phyloP scores from a whole-genome alignment of 2,113 vertebrate genomes.

The Eurystomus gularis region DNA sequence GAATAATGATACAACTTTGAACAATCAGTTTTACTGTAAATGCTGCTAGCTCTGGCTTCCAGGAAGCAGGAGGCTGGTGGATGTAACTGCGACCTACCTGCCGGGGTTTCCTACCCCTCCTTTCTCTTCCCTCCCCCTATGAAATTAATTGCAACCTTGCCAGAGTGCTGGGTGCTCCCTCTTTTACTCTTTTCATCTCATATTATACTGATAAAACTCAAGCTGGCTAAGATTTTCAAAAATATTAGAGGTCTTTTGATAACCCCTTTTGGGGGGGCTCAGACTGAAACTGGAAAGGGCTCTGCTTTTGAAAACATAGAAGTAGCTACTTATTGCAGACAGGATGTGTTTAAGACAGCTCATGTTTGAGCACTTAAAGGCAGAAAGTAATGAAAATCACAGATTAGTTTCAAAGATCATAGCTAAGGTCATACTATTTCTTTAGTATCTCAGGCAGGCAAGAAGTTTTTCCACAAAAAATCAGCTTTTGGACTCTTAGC shows the following conservation, averaged over 20 bases:
- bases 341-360: not conserved
- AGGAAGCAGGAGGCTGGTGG: conserved; percentile 43
- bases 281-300: not conserved
- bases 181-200: not conserved
- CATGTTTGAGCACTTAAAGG: not conserved
- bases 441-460: not conserved
- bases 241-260: not conserved
- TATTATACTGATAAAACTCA: not conserved
- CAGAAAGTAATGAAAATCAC: conserved; percentile 1
- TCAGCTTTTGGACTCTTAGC: not conserved
- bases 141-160: conserved; percentile 18
- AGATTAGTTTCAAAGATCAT: conserved; percentile 1
- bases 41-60: conserved; percentile 50
- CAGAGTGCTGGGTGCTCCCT: not conserved
- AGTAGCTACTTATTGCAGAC: not conserved
- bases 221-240: not conserved
- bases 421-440: not conserved
- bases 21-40: conserved; percentile 70
- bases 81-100: not conserved
- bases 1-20: conserved; percentile 59
- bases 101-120: not conserved
- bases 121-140: not conserved
- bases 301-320: not conserved
- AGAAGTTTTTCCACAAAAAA: not conserved
- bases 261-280: not conserved